Conservation (phyloP, 1,140 invertebrate species). For the Temnothorax nylanderi region DNA sequence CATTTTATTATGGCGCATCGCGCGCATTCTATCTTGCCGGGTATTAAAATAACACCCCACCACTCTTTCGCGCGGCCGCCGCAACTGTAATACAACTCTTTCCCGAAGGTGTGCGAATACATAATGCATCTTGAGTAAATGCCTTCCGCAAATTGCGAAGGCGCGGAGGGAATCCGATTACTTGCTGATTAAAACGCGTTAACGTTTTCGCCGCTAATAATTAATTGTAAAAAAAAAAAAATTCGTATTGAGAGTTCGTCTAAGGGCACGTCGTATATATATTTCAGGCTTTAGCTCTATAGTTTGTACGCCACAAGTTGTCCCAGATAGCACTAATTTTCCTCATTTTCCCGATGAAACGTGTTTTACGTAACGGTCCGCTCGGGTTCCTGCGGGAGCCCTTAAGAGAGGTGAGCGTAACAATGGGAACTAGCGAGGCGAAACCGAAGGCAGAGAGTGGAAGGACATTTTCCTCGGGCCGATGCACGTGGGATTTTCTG, state of each 20-base stretch:
- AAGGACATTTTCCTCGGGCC: slow-evolving; percentile 29
- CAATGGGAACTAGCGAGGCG: not conserved
- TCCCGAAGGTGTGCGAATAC: slow-evolving; percentile 19
- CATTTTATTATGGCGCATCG: slow-evolving; percentile 64
- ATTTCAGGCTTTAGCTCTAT: not conserved
- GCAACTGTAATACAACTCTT: slow-evolving; percentile 29
- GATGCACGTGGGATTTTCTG: slow-evolving; percentile 52
- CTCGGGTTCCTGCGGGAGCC: not conserved
- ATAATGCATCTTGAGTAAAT: slow-evolving; percentile 34
- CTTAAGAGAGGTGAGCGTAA: not conserved
- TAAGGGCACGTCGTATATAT: not conserved
- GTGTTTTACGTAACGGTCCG: slow-evolving; percentile 27
- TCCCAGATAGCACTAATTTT: slow-evolving; percentile 6
- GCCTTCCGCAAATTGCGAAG: not conserved
- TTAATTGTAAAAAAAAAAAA: slow-evolving; percentile 2
- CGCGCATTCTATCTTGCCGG: slow-evolving; percentile 42
- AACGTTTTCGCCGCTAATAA: not conserved
- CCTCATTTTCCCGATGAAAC: slow-evolving; percentile 40
- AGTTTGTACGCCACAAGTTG: not conserved
- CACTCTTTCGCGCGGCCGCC: not conserved
- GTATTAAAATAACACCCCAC: slow-evolving; percentile 56
- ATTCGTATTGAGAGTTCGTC: not conserved
- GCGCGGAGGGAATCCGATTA: not conserved
- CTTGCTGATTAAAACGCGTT: not conserved
- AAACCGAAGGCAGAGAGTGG: not conserved